Evolutionary conservation across 2,113 vertebrate genomes (phyloP).

Genomic region (Cichladusa arquata): DNA sequence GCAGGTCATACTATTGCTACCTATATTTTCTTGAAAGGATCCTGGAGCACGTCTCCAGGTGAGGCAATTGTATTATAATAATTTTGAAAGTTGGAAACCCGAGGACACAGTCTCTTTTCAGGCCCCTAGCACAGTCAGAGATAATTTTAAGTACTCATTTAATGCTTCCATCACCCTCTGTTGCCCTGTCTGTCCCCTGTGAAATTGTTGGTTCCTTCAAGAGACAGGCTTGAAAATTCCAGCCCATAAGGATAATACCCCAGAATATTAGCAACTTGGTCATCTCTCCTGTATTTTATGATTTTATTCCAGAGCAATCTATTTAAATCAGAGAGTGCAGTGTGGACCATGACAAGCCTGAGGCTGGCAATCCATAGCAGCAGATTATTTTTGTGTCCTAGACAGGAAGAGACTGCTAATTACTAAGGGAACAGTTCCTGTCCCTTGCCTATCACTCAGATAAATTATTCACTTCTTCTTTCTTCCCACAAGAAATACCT

Average conservation of each 20-base stretch:
- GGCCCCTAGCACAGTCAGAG: neutral
- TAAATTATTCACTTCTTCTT: neutral
- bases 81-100: neutral
- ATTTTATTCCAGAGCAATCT: neutral
- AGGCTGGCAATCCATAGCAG: neutral
- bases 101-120: neutral
- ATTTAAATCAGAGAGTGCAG: neutral
- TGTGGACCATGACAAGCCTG: neutral
- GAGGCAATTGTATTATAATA: neutral
- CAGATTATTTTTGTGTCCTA: neutral
- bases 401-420: neutral
- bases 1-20: neutral
- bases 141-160: neutral
- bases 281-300: neutral
- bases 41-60: neutral
- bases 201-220: neutral
- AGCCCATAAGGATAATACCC: neutral
- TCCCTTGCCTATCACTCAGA: neutral
- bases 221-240: neutral
- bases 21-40: neutral
- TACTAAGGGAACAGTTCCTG: neutral
- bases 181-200: neutral
- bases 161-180: neutral
- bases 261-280: neutral
- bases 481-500: neutral